Conservation (phyloP, 2,113 vertebrate genomes). For the Phaethon lepturus region DNA sequence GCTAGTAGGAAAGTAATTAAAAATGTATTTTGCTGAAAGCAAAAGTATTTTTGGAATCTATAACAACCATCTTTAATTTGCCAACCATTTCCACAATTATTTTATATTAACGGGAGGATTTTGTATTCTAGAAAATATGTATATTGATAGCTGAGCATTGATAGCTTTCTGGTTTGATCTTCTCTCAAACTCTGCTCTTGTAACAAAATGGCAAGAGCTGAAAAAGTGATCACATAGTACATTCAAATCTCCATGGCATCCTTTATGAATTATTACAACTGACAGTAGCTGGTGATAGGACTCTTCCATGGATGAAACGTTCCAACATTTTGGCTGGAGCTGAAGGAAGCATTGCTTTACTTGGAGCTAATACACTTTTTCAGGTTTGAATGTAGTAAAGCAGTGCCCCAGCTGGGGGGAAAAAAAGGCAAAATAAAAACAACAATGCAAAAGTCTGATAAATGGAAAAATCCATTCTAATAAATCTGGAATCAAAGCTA, state of each 20-base stretch:
- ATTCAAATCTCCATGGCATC: constrained; percentile 18
- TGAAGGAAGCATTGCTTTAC: not conserved
- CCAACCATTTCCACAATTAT: constrained; percentile 72
- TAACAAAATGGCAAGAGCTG: not conserved
- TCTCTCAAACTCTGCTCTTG: not conserved
- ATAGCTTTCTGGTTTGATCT: not conserved
- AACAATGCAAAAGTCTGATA: not conserved
- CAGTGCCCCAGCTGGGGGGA: not conserved
- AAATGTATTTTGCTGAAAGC: constrained; percentile 87
- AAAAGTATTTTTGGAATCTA: constrained; percentile 85
- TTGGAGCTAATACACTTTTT: not conserved
- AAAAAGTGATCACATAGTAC: constrained; percentile 3
- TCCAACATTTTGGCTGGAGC: not conserved
- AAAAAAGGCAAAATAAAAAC: not conserved
- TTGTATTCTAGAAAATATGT: constrained; percentile 15
- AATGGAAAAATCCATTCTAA: not conserved
- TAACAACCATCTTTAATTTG: constrained; percentile 82
- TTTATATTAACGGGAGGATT: constrained; percentile 61
- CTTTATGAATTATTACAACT: constrained; percentile 36
- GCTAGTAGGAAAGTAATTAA: constrained; percentile 85
- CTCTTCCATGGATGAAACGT: not conserved
- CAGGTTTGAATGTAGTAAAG: not conserved
- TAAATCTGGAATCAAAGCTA: not conserved
- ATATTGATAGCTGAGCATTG: constrained; percentile 7
- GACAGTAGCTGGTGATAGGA: constrained; percentile 42